Evolutionary conservation across 2,888 invertebrate species (phyloP).

Genomic region (Polydrusus tereticollis): DNA sequence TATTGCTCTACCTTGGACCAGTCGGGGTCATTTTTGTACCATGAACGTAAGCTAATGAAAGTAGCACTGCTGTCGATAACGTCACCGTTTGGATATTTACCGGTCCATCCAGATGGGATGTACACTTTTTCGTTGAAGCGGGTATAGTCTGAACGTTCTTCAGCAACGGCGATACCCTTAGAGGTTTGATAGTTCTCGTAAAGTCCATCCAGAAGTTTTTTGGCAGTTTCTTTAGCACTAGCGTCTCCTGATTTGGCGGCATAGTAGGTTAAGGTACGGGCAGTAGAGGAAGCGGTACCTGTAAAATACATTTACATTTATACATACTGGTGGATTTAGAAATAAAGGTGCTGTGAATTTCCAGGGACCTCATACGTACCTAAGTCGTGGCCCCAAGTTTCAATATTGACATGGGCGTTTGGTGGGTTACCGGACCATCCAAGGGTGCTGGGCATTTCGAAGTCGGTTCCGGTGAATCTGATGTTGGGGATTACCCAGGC

Average conservation of each 20-base stretch:
- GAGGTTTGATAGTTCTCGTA: constrained; percentile 47
- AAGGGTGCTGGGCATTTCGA: constrained; percentile 50
- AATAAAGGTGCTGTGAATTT: too few relatives aligned
- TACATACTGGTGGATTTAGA: too few relatives aligned
- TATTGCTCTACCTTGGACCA: constrained; percentile 52
- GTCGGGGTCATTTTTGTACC: constrained; percentile 53
- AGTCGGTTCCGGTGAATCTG: constrained; percentile 43
- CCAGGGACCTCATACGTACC: too few relatives aligned
- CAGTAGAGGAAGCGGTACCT: constrained; percentile 52
- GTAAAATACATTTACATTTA: too few relatives aligned
- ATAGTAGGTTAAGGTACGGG: constrained; percentile 53
- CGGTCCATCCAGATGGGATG: constrained; percentile 53
- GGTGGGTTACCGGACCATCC: constrained; percentile 53
- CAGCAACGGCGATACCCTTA: constrained; percentile 48
- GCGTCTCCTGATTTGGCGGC: constrained; percentile 52
- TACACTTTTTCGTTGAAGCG: constrained; percentile 53
- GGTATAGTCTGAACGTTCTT: constrained; percentile 50
- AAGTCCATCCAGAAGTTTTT: constrained; percentile 51
- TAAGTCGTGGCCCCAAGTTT: constrained; percentile 48
- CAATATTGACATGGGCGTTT: constrained; percentile 51
- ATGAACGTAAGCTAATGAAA: constrained; percentile 52
- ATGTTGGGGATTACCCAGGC: constrained; percentile 49
- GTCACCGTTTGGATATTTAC: constrained; percentile 54
- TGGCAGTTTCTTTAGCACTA: constrained; percentile 49
- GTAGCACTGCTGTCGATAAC: constrained; percentile 52